Percentiles rank a stretch among this genome's conserved stretches.
Conservation (phyloP, 1,140 invertebrate genomes). For the Drosophila miranda region DNA sequence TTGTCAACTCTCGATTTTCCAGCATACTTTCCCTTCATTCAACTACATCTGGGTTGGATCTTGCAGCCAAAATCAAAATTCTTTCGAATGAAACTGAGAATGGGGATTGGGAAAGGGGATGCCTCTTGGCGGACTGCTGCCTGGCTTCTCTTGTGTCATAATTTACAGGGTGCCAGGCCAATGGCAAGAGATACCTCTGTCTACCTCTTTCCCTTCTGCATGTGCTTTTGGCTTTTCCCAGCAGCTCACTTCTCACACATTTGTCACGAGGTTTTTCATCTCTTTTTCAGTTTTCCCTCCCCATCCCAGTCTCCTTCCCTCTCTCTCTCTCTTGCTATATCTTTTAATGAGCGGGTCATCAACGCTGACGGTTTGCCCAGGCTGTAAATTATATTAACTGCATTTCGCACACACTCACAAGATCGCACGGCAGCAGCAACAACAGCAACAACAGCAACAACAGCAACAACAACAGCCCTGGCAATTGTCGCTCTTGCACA, state of each 20-base stretch:
- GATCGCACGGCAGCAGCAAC: slow-evolving; percentile 11
- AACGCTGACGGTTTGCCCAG: slow-evolving; percentile 60
- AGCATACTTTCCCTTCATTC: slow-evolving; percentile 50
- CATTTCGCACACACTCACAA: slow-evolving; percentile 45
- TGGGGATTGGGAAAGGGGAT: too few species aligned
- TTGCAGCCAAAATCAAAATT: too few species aligned
- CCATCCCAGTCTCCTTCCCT: not conserved
- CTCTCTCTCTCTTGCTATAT: too few species aligned
- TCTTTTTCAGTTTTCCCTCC: slow-evolving; percentile 20
- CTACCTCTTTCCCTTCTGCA: too few species aligned
- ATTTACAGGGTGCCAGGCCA: too few species aligned
- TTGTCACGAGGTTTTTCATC: slow-evolving; percentile 57
- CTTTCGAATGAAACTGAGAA: too few species aligned
- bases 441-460: not conserved
- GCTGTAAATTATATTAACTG: slow-evolving; percentile 68
- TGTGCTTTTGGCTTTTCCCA: slow-evolving; percentile 30
- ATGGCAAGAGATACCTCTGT: slow-evolving; percentile 1
- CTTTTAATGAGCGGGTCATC: slow-evolving; percentile 72
- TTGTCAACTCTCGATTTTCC: slow-evolving; percentile 58
- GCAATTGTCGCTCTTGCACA: slow-evolving; percentile 57
- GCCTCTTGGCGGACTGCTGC: too few species aligned
- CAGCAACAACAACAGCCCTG: slow-evolving; percentile 10
- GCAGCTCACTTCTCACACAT: slow-evolving; percentile 62
- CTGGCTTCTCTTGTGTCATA: too few species aligned
- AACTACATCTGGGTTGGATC: not conserved